A percentile compares a stretch with the other conserved stretches of the same genome.
phyloP scores from a whole-genome alignment of 2,113 vertebrate species.

The Lepus timidus region DNA sequence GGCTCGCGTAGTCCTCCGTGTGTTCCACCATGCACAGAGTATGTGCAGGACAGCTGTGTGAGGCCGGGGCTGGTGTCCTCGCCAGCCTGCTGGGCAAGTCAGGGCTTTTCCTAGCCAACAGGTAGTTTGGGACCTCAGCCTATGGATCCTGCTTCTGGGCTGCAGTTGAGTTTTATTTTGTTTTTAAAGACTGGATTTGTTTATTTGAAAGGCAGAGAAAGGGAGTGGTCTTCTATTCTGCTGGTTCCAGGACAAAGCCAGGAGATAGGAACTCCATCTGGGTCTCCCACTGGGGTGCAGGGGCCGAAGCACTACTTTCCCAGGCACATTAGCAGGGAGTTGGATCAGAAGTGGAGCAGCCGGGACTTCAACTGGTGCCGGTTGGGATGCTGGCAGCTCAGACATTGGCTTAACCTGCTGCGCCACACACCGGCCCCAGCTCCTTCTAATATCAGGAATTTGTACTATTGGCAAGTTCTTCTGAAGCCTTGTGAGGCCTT shows the following conservation, averaged over 20 bases:
- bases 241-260: too few relatives aligned
- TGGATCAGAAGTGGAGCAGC: too few relatives aligned
- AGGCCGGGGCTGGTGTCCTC: not conserved
- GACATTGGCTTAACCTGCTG: too few relatives aligned
- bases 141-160: not conserved
- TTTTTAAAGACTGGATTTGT: too few relatives aligned
- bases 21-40: fast-evolving
- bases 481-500: not conserved
- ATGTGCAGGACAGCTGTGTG: not conserved
- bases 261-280: too few relatives aligned
- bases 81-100: not conserved
- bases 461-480: not conserved
- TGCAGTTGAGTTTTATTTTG: not conserved
- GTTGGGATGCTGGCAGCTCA: too few relatives aligned
- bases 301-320: too few relatives aligned
- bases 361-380: too few relatives aligned
- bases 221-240: too few relatives aligned
- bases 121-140: not conserved
- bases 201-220: not conserved
- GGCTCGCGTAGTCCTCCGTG: fast-evolving
- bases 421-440: too few relatives aligned
- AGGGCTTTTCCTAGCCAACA: not conserved
- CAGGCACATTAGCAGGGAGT: too few relatives aligned
- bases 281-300: too few relatives aligned
- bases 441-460: not conserved